These are phyloP conservation scores for Orientallactaga sibirica DNA, from an alignment of 2,797 vertebrate species.

Conservation along the genomic window DNA sequence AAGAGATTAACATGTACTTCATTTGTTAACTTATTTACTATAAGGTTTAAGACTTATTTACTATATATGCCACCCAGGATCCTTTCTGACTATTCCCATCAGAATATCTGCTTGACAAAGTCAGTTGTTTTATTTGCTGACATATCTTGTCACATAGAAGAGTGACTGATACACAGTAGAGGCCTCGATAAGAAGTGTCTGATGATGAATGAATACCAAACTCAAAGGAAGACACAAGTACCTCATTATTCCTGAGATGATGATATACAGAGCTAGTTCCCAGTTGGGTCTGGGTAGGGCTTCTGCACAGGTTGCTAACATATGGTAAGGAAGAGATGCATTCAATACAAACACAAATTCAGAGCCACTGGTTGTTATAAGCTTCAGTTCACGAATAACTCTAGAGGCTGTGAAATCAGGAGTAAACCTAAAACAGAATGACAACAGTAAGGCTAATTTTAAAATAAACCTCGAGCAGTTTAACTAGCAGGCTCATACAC, in stretches of 20 bases:
- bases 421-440: conserved; percentile 93
- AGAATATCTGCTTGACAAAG: not conserved
- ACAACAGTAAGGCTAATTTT: not conserved
- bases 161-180: not conserved
- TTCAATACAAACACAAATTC: conserved; percentile 97
- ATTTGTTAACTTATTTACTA: conserved; percentile 19
- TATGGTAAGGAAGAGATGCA: conserved; percentile 98
- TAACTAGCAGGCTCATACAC: not conserved
- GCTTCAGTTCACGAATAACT: conserved; percentile 97
- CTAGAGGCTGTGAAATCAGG: conserved; percentile 99
- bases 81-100: not conserved
- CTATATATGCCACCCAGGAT: not conserved
- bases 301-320: conserved; percentile 96
- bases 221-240: conserved; percentile 74
- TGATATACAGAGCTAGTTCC: conserved; percentile 96
- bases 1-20: conserved; percentile 43
- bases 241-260: conserved; percentile 98
- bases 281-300: conserved; percentile 97
- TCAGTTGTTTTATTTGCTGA: not conserved
- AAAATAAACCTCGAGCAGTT: not conserved
- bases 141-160: not conserved
- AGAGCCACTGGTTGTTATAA: conserved; percentile 95
- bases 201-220: not conserved
- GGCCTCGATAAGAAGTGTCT: not conserved
- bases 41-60: not conserved